These are phyloP conservation scores for Barbus barbus DNA, from an alignment of 2,113 vertebrate genomes.

Conservation along the genomic window DNA sequence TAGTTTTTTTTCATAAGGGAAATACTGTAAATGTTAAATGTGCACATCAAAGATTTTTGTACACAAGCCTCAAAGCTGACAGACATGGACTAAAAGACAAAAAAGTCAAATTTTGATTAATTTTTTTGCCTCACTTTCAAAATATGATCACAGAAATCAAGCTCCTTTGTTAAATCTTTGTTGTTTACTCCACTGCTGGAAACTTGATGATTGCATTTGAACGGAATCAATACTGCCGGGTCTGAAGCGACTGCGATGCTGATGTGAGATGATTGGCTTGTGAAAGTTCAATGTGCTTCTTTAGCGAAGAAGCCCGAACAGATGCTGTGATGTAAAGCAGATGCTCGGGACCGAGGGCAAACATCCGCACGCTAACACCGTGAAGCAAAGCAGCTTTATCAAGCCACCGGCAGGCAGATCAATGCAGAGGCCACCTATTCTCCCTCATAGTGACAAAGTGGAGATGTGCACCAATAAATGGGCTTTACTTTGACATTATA, in stretches of 20 bases:
- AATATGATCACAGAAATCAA: not conserved
- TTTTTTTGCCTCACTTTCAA: not conserved
- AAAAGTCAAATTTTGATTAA: not conserved
- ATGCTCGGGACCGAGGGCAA: constrained; percentile 49
- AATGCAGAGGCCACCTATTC: constrained; percentile 46
- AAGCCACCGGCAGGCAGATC: constrained; percentile 47
- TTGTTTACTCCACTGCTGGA: constrained; percentile 67
- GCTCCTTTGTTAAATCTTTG: constrained; percentile 68
- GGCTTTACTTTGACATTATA: constrained; percentile 19
- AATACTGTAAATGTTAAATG: not conserved
- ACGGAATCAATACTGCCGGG: constrained; percentile 73
- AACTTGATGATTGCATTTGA: constrained; percentile 72
- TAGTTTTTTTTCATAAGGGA: not conserved
- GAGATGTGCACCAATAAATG: constrained; percentile 31
- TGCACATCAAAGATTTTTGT: not conserved
- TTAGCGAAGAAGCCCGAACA: not conserved
- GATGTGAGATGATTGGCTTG: constrained; percentile 62
- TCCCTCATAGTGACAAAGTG: constrained; percentile 20
- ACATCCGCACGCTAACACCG: constrained; percentile 42
- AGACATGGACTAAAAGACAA: not conserved
- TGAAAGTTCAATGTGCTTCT: constrained; percentile 35
- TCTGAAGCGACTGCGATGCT: constrained; percentile 70
- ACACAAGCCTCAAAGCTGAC: not conserved
- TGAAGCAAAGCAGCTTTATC: constrained; percentile 42
- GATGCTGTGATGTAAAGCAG: constrained; percentile 56